phyloP scores from a whole-genome alignment of 2,888 invertebrate species.

The Synergus japonicus region DNA sequence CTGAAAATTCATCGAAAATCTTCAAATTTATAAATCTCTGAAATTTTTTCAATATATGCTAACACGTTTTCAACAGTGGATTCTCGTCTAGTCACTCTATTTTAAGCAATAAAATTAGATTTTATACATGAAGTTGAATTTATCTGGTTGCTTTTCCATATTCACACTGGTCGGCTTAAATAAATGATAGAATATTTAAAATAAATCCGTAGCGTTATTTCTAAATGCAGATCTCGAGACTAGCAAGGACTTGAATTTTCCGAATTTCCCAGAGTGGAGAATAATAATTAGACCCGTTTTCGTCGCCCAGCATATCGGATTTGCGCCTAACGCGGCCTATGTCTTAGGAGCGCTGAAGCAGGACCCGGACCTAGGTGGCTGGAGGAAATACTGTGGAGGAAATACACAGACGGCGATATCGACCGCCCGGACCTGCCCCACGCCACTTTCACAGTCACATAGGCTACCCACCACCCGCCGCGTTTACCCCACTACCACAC shows the following conservation, averaged over 20 bases:
- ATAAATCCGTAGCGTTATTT: not conserved
- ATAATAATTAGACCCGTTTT: not conserved
- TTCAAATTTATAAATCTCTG: too few relatives aligned
- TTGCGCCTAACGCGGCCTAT: not conserved
- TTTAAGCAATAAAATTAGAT: too few relatives aligned
- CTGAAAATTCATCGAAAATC: too few relatives aligned
- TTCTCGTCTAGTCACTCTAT: too few relatives aligned
- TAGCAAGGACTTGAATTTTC: not conserved
- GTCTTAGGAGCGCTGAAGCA: slow-evolving; percentile 49
- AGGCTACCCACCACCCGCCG: slow-evolving; percentile 53
- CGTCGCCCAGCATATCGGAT: not conserved
- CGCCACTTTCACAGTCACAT: slow-evolving; percentile 76
- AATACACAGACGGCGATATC: slow-evolving; percentile 82
- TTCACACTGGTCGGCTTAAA: not conserved
- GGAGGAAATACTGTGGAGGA: slow-evolving; percentile 71
- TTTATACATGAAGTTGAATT: not conserved
- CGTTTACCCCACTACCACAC: slow-evolving; percentile 45
- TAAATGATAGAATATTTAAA: not conserved
- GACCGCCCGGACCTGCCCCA: slow-evolving; percentile 81
- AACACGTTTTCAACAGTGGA: too few relatives aligned
- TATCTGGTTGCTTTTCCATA: not conserved
- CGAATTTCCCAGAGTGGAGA: not conserved
- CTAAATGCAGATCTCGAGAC: not conserved
- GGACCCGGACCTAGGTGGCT: slow-evolving; percentile 74
- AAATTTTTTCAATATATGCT: too few relatives aligned